Percentiles rank a stretch among this genome's conserved stretches.
These are phyloP conservation scores for Macroglossus sobrinus DNA, from an alignment of 2,113 vertebrate species.

Conservation along the genomic window DNA sequence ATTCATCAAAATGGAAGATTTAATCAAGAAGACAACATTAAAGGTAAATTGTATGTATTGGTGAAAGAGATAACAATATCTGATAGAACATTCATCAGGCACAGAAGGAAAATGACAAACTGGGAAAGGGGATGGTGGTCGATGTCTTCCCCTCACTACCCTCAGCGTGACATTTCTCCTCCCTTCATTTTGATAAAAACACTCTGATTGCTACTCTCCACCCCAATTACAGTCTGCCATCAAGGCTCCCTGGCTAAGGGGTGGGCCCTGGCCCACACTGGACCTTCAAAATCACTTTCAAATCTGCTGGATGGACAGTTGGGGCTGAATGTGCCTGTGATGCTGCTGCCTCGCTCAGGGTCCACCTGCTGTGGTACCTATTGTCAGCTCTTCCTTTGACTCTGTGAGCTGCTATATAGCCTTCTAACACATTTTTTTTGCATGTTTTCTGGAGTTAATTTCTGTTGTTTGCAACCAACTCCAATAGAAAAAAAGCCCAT, in stretches of 20 bases:
- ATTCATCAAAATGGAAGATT: neutral
- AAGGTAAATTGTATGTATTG: neutral
- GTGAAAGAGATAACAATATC: neutral
- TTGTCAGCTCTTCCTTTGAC: neutral
- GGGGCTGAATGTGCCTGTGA: fast-evolving
- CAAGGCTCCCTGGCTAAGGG: neutral
- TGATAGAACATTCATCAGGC: neutral
- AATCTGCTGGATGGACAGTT: neutral
- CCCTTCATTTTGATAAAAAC: neutral
- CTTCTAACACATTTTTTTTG: neutral
- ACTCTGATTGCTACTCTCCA: neutral
- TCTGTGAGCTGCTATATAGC: neutral
- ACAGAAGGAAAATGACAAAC: neutral
- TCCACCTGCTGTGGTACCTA: neutral
- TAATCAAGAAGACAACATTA: neutral
- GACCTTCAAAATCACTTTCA: neutral
- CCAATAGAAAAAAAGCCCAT: neutral
- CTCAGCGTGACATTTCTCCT: neutral
- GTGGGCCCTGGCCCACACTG: neutral
- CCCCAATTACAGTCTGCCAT: no score
- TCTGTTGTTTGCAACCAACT: neutral
- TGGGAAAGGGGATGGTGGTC: neutral
- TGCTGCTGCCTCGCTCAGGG: no score
- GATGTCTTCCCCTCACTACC: fast-evolving
- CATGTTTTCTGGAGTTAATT: neutral